Percentiles rank a stretch among this genome's conserved stretches.
Conservation (phyloP, 2,113 vertebrate genomes). For the Nerophis ophidion region DNA sequence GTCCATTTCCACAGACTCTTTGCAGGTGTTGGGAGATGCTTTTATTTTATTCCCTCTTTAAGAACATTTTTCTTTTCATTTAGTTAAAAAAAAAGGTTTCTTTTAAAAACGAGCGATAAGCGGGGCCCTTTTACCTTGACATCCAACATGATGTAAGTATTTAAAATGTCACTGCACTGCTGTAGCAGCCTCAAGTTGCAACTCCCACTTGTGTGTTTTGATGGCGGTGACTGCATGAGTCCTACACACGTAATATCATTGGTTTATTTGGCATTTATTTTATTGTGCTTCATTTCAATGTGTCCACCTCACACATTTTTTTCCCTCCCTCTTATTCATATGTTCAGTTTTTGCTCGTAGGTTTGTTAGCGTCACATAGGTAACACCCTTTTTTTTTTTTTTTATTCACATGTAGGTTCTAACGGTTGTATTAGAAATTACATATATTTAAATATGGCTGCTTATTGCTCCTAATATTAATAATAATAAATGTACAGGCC, state of each 20-base stretch:
- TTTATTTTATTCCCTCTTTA: not conserved
- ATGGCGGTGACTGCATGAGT: not conserved
- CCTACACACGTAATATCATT: not conserved
- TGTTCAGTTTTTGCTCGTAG: constrained; percentile 52
- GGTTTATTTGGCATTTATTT: not conserved
- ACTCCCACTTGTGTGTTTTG: not conserved
- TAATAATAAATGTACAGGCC: constrained; percentile 50
- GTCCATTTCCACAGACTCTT: not conserved
- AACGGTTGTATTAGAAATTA: constrained; percentile 54
- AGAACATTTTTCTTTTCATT: constrained; percentile 21
- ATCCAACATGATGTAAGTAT: not conserved
- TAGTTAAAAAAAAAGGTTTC: constrained; percentile 2
- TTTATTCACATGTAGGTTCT: constrained; percentile 48
- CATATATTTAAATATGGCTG: constrained; percentile 59
- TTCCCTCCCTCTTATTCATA: constrained; percentile 3
- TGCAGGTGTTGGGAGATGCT: not conserved
- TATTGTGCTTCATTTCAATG: constrained; percentile 4
- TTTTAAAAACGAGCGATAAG: constrained; percentile 9
- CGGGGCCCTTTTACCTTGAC: not conserved
- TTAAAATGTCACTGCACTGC: constrained; percentile 5
- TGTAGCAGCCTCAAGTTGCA: not conserved
- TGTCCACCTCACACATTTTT: constrained; percentile 6
- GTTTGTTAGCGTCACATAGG: constrained; percentile 58
- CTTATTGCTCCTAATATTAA: constrained; percentile 53
- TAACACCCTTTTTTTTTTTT: constrained; percentile 24